Evolutionary conservation across 2,888 invertebrate species (phyloP).

Genomic region (Drosophila lacicola): DNA sequence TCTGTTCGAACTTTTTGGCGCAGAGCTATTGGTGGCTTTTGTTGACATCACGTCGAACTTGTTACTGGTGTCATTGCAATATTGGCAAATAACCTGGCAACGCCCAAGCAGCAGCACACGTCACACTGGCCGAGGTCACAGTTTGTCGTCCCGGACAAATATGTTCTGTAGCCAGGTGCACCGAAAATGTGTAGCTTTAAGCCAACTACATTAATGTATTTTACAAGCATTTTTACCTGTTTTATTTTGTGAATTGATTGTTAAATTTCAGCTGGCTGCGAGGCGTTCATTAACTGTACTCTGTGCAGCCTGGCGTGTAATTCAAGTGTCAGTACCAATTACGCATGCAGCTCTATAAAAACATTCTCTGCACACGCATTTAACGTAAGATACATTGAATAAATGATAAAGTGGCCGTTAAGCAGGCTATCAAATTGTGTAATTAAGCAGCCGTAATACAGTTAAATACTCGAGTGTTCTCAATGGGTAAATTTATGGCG

Average conservation of each 20-base stretch:
- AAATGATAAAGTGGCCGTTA: conserved; percentile 56
- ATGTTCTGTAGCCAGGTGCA: conserved; percentile 4
- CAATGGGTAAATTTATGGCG: conserved; percentile 45
- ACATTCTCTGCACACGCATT: conserved; percentile 28
- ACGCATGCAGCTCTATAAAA: conserved; percentile 12
- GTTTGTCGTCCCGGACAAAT: conserved; percentile 45
- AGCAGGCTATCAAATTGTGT: conserved; percentile 56
- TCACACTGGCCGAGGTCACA: conserved; percentile 2
- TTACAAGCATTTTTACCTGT: neutral
- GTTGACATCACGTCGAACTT: conserved; percentile 75
- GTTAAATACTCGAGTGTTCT: conserved; percentile 37
- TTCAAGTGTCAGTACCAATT: conserved; percentile 26
- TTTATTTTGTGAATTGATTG: conserved; percentile 2
- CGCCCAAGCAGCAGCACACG: conserved; percentile 18
- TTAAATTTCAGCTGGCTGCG: neutral
- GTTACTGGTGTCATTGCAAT: conserved; percentile 65
- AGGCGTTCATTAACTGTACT: conserved; percentile 4
- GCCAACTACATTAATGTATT: neutral
- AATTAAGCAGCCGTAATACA: conserved; percentile 58
- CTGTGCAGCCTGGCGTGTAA: conserved; percentile 21
- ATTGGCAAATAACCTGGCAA: conserved; percentile 43
- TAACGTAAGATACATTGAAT: conserved; percentile 44
- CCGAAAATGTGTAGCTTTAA: neutral
- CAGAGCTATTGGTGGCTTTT: conserved; percentile 43
- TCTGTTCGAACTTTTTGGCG: conserved; percentile 25